Base-by-base conservation (phyloP, 2,888 invertebrate genomes). In the Macrophya alboannulata region DNA sequence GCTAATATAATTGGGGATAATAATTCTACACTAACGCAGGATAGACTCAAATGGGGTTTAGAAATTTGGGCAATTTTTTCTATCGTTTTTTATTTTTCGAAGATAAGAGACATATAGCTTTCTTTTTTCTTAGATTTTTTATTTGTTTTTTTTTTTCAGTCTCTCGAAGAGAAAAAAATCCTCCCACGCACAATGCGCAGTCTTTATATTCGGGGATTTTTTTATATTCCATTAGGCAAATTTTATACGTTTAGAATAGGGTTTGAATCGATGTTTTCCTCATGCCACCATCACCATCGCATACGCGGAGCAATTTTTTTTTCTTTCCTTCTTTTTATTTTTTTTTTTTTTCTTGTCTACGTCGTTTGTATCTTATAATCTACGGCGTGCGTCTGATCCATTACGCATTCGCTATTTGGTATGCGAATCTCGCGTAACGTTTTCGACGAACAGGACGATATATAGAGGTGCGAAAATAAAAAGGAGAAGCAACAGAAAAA, bases 181-280 rank as follows among this genome's bases (percentile, higher is more conserved):
- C 62, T 25, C 62, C 17, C 8, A 12, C 21, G 4, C 62, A n/a
- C n/a, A n/a, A n/a, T 25, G 10, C 12, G 9, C 62, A 25, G 62
- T 25, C 62, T 25, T 25, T 62, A 25, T 62, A 25, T 62, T 62
- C 62, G 62, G 62, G 25, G 62, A 62, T 62, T 25, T 62, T 62
- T 62, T 62, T 62, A 62, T 62, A 62, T 62, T 62, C 62, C 62
- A 62, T 62, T 62, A 62, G 62, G 62, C 10, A 62, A 62, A 62
- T 62, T 62, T 62, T 62, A 62, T 62, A 62, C 62, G 10, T 62
- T 62, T 21, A 25, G 25, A 62, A 62, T 62, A 62, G 62, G 62
- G 62, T 62, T 62, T 62, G 62, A 62, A 62, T 62, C 62, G 62
- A 62, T 62, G 62, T 62, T 62, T 62, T 62, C 62, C 62, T 62